These are phyloP conservation scores for Venusia cambrica DNA, from an alignment of 2,888 invertebrate species.

Conservation along the genomic window DNA sequence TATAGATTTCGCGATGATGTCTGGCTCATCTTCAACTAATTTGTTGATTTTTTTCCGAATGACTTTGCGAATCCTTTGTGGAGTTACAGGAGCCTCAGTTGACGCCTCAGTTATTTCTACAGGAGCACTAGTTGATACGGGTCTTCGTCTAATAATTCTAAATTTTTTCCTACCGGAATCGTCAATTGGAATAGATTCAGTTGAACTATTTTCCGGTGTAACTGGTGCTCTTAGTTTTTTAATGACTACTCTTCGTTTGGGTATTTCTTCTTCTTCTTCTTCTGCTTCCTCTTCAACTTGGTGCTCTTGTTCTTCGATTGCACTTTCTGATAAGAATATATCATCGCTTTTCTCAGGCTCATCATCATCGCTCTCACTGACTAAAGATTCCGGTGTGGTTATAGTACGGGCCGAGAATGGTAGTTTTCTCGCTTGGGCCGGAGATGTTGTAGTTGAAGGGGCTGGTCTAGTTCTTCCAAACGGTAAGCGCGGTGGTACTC, in stretches of 20 bases:
- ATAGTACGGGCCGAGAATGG: conserved; percentile 54
- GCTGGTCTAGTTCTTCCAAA: conserved; percentile 50
- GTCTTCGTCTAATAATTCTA: conserved; percentile 60
- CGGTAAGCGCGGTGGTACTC: conserved; percentile 46
- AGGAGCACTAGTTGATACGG: conserved; percentile 34
- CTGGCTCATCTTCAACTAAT: conserved; percentile 47
- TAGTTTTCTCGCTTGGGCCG: conserved; percentile 51
- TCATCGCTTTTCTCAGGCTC: conserved; percentile 62
- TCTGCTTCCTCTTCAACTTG: conserved; percentile 48
- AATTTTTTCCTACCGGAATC: conserved; percentile 60
- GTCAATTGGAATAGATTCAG: conserved; percentile 50
- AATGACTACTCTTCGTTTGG: conserved; percentile 48
- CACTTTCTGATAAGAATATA: conserved; percentile 71
- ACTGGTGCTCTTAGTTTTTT: conserved; percentile 50
- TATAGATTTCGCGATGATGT: conserved; percentile 47
- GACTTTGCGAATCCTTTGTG: conserved; percentile 58
- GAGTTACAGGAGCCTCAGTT: conserved; percentile 32
- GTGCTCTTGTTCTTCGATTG: conserved; percentile 74
- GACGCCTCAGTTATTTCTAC: conserved; percentile 36
- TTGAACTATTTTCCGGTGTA: conserved; percentile 38
- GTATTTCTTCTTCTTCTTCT: conserved; percentile 35
- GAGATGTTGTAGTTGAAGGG: conserved; percentile 33
- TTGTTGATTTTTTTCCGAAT: conserved; percentile 61
- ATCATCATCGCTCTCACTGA: conserved; percentile 44
- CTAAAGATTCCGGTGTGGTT: conserved; percentile 47